Evolutionary conservation across 53 echinoderm and acorn worm genomes (phyloP).

Genomic region (Crossaster papposus): DNA sequence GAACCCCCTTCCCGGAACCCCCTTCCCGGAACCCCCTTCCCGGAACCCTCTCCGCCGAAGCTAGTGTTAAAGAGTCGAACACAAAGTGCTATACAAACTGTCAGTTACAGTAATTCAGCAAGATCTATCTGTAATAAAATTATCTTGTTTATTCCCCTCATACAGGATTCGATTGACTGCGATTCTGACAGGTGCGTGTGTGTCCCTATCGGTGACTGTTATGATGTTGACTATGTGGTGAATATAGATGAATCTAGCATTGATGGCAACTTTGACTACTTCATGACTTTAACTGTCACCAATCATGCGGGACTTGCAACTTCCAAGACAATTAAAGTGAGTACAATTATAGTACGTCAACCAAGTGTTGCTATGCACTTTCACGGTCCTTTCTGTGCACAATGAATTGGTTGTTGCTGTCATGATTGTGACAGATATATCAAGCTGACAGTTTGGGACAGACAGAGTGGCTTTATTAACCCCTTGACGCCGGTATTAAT

Average conservation of each 20-base stretch:
- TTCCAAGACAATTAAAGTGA: background rate
- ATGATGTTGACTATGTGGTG: background rate
- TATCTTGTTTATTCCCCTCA: background rate
- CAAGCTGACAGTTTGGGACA: too few relatives aligned
- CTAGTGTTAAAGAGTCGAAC: too few relatives aligned
- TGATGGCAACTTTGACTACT: background rate
- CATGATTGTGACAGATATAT: too few relatives aligned
- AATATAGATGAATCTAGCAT: background rate
- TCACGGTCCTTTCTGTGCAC: too few relatives aligned
- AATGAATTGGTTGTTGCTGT: too few relatives aligned
- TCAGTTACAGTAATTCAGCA: background rate
- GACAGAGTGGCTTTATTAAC: too few relatives aligned
- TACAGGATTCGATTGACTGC: background rate
- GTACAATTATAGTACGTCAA: background rate
- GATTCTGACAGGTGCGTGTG: background rate
- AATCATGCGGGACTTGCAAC: background rate
- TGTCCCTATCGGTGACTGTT: background rate
- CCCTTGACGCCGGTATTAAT: too few relatives aligned
- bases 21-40: too few relatives aligned
- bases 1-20: too few relatives aligned
- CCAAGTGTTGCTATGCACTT: too few relatives aligned
- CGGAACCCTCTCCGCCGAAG: too few relatives aligned
- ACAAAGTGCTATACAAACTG: too few relatives aligned
- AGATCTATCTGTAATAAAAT: background rate
- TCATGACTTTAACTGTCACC: background rate